Evolutionary conservation across 1,140 invertebrate species (phyloP).

Genomic region (Drosophila quadrilineata): DNA sequence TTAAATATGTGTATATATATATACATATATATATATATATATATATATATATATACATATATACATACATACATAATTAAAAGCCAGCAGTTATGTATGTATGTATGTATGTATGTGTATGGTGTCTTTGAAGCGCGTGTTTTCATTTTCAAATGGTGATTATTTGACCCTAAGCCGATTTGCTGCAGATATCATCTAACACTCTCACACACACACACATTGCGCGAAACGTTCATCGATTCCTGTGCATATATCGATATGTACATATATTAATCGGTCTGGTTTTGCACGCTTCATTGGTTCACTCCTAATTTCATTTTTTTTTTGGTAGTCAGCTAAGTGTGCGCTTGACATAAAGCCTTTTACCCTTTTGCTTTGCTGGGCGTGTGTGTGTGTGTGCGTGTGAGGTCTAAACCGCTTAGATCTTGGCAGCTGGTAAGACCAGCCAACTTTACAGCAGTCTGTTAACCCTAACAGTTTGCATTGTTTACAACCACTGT

Average conservation of each 20-base stretch:
- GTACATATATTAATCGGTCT: not conserved
- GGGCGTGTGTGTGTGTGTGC: not conserved
- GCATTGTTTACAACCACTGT: not conserved
- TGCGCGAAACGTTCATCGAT: constrained; percentile 9
- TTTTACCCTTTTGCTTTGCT: not conserved
- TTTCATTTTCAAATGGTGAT: constrained; percentile 76
- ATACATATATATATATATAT: no score
- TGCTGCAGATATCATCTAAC: constrained; percentile 34
- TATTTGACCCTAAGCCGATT: constrained; percentile 73
- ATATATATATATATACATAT: no score
- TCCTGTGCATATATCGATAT: constrained; percentile 19
- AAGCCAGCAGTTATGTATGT: no score
- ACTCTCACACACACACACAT: not conserved
- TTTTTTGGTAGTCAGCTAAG: not conserved
- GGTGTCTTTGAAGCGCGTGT: constrained; percentile 74
- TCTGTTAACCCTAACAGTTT: not conserved
- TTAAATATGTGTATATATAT: no score
- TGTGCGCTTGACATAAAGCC: constrained; percentile 28
- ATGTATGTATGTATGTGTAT: no score
- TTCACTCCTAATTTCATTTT: no score
- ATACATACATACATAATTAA: no score
- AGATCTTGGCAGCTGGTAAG: constrained; percentile 15
- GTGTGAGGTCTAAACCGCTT: constrained; percentile 33
- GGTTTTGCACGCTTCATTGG: not conserved
- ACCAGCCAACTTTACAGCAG: constrained; percentile 1